phyloP scores from a whole-genome alignment of 2,113 vertebrate species.

The Gopherus evgoodei region DNA sequence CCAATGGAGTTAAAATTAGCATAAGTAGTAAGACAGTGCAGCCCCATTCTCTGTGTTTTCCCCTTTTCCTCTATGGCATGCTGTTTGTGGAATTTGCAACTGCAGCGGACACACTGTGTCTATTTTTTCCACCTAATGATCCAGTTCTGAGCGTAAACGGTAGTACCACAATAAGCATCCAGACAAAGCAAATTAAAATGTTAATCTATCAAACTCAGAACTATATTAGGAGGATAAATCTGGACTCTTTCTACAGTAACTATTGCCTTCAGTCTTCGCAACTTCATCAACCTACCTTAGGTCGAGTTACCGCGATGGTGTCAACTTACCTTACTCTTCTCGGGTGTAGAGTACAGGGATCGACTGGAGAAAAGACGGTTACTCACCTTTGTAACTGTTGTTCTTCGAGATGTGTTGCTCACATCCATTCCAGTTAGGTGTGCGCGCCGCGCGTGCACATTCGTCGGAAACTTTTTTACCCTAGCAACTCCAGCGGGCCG shows the following conservation, averaged over 20 bases:
- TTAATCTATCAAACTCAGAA: background rate
- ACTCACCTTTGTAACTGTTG: too few species aligned
- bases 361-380: too few species aligned
- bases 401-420: too few species aligned
- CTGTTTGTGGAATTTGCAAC: background rate
- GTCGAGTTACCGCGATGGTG: too few species aligned
- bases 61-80: background rate
- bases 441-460: too few species aligned
- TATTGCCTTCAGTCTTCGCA: background rate
- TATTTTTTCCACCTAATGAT: slow-evolving; percentile 6
- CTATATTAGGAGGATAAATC: background rate
- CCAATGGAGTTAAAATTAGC: background rate
- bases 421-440: too few species aligned
- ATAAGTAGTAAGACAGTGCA: background rate
- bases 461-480: too few species aligned
- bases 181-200: background rate
- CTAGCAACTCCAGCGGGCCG: too few species aligned
- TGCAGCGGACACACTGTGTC: background rate
- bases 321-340: too few species aligned
- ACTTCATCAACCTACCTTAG: too few species aligned
- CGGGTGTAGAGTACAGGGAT: too few species aligned
- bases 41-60: background rate
- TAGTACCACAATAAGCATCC: background rate
- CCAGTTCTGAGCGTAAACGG: background rate
- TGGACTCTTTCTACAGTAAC: background rate